A percentile compares a stretch with the other conserved stretches of the same genome.
These are phyloP conservation scores for Miltochrista miniata DNA, from an alignment of 2,888 invertebrate genomes.

Conservation along the genomic window DNA sequence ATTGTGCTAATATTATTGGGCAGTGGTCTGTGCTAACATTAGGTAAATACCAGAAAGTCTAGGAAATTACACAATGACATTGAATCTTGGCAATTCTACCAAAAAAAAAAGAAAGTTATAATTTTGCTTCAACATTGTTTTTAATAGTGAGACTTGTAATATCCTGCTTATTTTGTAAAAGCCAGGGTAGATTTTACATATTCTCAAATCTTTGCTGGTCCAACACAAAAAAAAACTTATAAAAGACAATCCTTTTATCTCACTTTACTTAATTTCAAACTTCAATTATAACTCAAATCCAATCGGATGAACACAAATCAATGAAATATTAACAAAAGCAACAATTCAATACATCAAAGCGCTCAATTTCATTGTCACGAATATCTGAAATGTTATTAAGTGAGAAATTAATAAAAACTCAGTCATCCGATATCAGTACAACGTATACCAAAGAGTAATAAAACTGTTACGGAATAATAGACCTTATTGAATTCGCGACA, in stretches of 20 bases:
- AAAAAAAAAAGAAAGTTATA: too few relatives aligned
- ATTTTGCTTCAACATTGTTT: too few relatives aligned
- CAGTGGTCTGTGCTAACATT: too few relatives aligned
- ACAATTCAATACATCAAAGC: constrained; percentile 35
- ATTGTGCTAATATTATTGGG: too few relatives aligned
- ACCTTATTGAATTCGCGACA: constrained; percentile 60
- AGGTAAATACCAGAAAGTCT: too few relatives aligned
- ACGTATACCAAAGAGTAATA: constrained; percentile 55
- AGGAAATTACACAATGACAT: too few relatives aligned
- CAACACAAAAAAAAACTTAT: too few relatives aligned
- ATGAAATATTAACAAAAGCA: constrained; percentile 30
- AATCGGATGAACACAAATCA: constrained; percentile 24
- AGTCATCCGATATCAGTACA: constrained; percentile 47
- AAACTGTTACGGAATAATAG: constrained; percentile 50
- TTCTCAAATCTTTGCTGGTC: too few relatives aligned
- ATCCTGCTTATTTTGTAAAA: too few relatives aligned
- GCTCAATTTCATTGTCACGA: constrained; percentile 21
- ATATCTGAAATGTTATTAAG: constrained; percentile 45
- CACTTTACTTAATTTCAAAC: not conserved
- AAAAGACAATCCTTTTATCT: not conserved
- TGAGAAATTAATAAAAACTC: constrained; percentile 71
- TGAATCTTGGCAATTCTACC: too few relatives aligned
- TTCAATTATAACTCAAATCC: not conserved
- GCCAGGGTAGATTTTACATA: too few relatives aligned
- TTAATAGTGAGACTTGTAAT: too few relatives aligned